Evolutionary conservation across 2,113 vertebrate genomes (phyloP).

Genomic region (Neodon shergylaensis): DNA sequence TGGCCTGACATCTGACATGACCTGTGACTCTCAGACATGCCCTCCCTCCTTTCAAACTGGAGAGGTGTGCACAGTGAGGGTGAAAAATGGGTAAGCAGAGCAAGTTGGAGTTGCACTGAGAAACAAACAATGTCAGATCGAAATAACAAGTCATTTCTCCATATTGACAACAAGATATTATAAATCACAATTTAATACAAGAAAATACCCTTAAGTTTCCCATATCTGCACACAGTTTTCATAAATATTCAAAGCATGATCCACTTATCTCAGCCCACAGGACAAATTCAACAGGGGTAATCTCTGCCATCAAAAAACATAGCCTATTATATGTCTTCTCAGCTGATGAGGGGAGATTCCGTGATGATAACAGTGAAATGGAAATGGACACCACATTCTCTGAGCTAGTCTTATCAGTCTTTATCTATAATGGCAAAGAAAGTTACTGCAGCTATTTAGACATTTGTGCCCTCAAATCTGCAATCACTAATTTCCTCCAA

Average conservation of each 20-base stretch:
- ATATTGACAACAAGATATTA: constrained; percentile 17
- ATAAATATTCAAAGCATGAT: constrained; percentile 68
- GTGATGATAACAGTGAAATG: constrained; percentile 13
- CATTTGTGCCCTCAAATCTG: not conserved
- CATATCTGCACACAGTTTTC: constrained; percentile 17
- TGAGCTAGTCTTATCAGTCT: not conserved
- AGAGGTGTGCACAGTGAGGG: not conserved
- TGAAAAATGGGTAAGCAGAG: not conserved
- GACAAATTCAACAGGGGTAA: constrained; percentile 48
- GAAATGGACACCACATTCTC: not conserved
- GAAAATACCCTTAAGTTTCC: constrained; percentile 43
- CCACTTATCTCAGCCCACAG: constrained; percentile 58
- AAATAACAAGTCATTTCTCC: not conserved
- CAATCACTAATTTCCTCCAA: not conserved
- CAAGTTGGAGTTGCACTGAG: not conserved
- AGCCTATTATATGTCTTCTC: constrained; percentile 48
- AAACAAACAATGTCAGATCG: not conserved
- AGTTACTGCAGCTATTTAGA: constrained; percentile 30
- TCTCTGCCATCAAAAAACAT: constrained; percentile 59
- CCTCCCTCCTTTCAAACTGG: constrained; percentile 21
- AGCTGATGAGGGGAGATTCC: constrained; percentile 25
- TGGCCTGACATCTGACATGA: constrained; percentile 12
- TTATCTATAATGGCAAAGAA: constrained; percentile 26
- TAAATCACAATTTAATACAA: constrained; percentile 45
- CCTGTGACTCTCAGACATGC: constrained; percentile 28